Conservation (phyloP, 2,888 invertebrate species). For the Nysson spinosus region DNA sequence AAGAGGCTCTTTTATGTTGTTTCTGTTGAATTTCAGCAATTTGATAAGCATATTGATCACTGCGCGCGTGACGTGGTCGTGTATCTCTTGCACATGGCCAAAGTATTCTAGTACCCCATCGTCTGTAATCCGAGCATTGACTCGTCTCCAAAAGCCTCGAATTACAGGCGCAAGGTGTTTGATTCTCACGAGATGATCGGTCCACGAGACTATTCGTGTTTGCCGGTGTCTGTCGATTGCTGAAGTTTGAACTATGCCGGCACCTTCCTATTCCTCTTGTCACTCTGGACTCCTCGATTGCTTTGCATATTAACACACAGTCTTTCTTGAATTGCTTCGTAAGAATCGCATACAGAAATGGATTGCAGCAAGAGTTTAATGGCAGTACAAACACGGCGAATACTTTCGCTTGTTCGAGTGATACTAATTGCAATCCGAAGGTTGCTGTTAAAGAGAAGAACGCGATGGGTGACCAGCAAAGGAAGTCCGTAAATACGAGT, state of each 20-base stretch:
- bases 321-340: slow-evolving; percentile 99
- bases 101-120: slow-evolving; percentile 70
- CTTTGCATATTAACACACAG: slow-evolving; percentile 96
- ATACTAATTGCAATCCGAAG: slow-evolving; percentile 93
- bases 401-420: slow-evolving; percentile 96
- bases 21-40: slow-evolving; percentile 87
- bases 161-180: slow-evolving; percentile 81
- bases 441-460: slow-evolving; percentile 96
- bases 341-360: slow-evolving; percentile 97
- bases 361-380: slow-evolving; percentile 97
- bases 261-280: slow-evolving; percentile 92
- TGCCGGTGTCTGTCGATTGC: slow-evolving; percentile 91
- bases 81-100: slow-evolving; percentile 76
- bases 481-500: slow-evolving; percentile 96
- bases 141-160: slow-evolving; percentile 79
- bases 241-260: slow-evolving; percentile 91
- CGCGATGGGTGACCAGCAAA: slow-evolving; percentile 99
- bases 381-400: slow-evolving; percentile 97
- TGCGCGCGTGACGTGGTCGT: slow-evolving; percentile 77
- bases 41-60: slow-evolving; percentile 86
- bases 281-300: slow-evolving; percentile 95
- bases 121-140: slow-evolving; percentile 49
- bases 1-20: slow-evolving; percentile 87
- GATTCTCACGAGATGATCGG: slow-evolving; percentile 86
- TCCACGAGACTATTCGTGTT: slow-evolving; percentile 91